phyloP scores from a whole-genome alignment of 2,888 invertebrate species.

The Drosophila falleni region DNA sequence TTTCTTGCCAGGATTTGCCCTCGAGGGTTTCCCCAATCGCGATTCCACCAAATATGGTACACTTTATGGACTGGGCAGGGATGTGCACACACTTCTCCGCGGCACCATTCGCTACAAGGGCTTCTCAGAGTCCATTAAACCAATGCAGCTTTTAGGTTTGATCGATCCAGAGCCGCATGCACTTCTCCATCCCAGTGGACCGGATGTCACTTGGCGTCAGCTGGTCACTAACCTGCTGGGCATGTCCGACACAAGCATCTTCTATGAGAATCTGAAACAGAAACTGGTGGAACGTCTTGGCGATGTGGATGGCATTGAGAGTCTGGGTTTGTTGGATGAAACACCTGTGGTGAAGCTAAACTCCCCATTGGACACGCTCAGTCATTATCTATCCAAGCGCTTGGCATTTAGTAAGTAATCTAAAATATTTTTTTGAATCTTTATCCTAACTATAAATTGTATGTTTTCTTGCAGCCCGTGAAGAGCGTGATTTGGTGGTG shows the following conservation, averaged over 20 bases:
- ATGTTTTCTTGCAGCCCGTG: slow-evolving; percentile 86
- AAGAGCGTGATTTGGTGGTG: slow-evolving; percentile 97
- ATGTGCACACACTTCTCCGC: slow-evolving; percentile 94
- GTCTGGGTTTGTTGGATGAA: slow-evolving; percentile 95
- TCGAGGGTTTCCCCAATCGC: slow-evolving; percentile 98
- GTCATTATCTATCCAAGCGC: slow-evolving; percentile 93
- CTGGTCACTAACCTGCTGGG: slow-evolving; percentile 95
- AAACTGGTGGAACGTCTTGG: slow-evolving; percentile 93
- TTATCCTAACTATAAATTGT: not conserved
- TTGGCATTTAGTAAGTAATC: slow-evolving; percentile 89
- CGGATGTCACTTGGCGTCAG: slow-evolving; percentile 97
- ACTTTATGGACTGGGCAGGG: slow-evolving; percentile 93
- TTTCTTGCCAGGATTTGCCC: slow-evolving; percentile 97
- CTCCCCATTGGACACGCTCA: slow-evolving; percentile 96
- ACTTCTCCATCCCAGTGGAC: slow-evolving; percentile 96
- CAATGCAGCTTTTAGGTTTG: slow-evolving; percentile 94
- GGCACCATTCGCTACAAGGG: slow-evolving; percentile 97
- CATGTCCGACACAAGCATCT: slow-evolving; percentile 93
- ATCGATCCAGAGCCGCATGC: slow-evolving; percentile 95
- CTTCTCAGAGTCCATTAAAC: slow-evolving; percentile 94
- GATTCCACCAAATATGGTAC: slow-evolving; percentile 96
- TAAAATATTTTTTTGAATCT: not conserved
- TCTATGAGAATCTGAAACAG: slow-evolving; percentile 96
- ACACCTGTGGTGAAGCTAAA: slow-evolving; percentile 92
- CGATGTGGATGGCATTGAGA: slow-evolving; percentile 92